Base-by-base conservation (phyloP, 2,113 vertebrate species). In the Parus major region DNA sequence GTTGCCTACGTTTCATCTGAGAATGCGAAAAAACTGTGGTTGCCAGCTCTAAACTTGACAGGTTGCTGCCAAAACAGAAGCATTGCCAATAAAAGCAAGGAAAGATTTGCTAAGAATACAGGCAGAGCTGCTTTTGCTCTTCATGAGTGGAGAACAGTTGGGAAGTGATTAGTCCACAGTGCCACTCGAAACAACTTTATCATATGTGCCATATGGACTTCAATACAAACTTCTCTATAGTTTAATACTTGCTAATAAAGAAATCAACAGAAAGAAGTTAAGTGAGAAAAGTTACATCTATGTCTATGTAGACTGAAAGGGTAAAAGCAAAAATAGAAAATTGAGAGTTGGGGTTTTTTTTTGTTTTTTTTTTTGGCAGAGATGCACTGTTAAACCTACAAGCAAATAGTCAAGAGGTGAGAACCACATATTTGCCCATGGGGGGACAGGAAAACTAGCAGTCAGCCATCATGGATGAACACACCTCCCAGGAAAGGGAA, bases 31-130 rank as follows among this genome's bases (percentile, higher is more conserved):
- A 91, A 93, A 87, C n/a, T 91, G 57, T 84, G 47, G 55, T 92
- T 96, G 95, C 79, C 88, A 96, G 72, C 65, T 90, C 92, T 89
- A 94, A 93, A 85, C 78, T 90, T 94, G 94, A 92, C 86, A 94
- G 24, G 91, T 94, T 97, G 82, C 82, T 93, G 92, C 90, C 88
- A 92, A 97, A 96, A 92, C 93, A 93, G 79, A 95, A 94, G 69
- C 86, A 41, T 77, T 95, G 90, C 93, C 92, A 96, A 56, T 88
- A 93, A 95, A 96, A 95, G 94, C 90, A 93, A 85, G 76, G 61
- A n/a, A 89, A 68, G 68, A 94, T 92, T 93, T 93, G 71, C 71
- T 78, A 73, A 52, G 79, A 92, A 92, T 63, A 92, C 39, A 86
- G 49, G 64, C 80, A 95, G 76, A 93, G 49, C 52, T 76, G 76